Evolutionary conservation across 2,797 vertebrate genomes (phyloP), one percentile per base, ranked within the genome.

Genomic region (Cryptoblepharus egeriae): DNA sequence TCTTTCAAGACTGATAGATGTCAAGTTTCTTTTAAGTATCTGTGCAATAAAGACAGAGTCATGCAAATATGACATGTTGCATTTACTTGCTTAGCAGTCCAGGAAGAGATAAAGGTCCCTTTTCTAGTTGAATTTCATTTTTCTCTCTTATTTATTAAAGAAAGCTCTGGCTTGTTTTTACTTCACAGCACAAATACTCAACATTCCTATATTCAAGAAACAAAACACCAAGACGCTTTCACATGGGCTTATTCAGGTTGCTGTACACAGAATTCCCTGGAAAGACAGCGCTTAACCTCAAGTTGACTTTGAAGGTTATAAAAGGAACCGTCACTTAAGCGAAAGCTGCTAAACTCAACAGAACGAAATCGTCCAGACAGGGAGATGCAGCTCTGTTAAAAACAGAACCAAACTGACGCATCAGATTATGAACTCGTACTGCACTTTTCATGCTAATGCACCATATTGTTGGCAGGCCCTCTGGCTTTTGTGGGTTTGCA

Each of bases 291-390:
- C 81, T 88, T 93, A 89, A 93, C 93, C 93, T 93, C 91, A 0
- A 90, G 89, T 91, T 71, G 88, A 93, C 92, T 94, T 91, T 93
- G 91, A 93, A 90, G 91, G 91, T 93, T 94, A 94, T 94, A 94
- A 93, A 94, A 93, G 93, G 93, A 94, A 92, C 90, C 68, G 55
- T 91, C 92, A 90, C 89, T 93, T 92, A 90, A 86, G 91, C 83
- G 91, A 90, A 92, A 90, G 90, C 88, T 81, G 91, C 85, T 89
- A 90, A 92, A 91, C 86, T 89, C 90, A 74, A 91, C 75, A 90
- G 81, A 92, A 91, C 49, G 68, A 89, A 93, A 93, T 91, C 83
- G 89, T 88, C 90, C 55, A 82, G 92, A 94, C 93, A 93, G 88
- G 85, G 86, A 88, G 80, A 92, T 67, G 82, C 85, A 90, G 88